Conservation (phyloP, 1,140 invertebrate genomes). For the Propsilocerus akamusi region DNA sequence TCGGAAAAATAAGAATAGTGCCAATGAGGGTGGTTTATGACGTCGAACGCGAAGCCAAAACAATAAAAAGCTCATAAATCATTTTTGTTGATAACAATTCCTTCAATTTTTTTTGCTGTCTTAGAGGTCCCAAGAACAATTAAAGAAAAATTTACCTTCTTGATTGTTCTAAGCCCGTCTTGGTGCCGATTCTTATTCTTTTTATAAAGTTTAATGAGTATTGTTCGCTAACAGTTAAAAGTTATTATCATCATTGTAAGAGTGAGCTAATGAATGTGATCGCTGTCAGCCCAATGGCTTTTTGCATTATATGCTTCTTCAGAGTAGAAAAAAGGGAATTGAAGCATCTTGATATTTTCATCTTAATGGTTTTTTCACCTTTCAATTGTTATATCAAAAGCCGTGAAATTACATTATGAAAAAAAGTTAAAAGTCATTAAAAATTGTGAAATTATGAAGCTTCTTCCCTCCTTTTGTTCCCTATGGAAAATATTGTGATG, state of each 20-base stretch:
- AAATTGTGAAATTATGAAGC: background rate
- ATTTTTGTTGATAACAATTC: conserved; percentile 1
- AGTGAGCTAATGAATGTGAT: background rate
- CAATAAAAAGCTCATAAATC: background rate
- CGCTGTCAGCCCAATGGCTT: too few species aligned
- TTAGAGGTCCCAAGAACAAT: too few species aligned
- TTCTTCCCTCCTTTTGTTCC: too few species aligned
- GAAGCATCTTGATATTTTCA: too few species aligned
- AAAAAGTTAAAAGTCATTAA: conserved; percentile 1
- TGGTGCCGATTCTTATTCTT: background rate
- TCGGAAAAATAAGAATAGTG: background rate
- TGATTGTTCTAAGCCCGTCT: background rate
- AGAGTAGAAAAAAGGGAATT: too few species aligned
- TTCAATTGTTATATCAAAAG: background rate
- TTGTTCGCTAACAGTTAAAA: background rate
- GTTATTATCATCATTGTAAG: background rate
- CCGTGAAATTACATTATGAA: background rate
- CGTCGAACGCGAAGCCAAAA: background rate
- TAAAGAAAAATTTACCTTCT: background rate
- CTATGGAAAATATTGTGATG: too few species aligned
- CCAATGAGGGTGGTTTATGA: background rate
- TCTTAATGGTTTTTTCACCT: conserved; percentile 1
- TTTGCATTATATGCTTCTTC: too few species aligned
- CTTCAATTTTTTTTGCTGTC: background rate
- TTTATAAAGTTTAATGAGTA: background rate